Conservation (phyloP, 2,888 invertebrate genomes). For the Antheraea assamensis region DNA sequence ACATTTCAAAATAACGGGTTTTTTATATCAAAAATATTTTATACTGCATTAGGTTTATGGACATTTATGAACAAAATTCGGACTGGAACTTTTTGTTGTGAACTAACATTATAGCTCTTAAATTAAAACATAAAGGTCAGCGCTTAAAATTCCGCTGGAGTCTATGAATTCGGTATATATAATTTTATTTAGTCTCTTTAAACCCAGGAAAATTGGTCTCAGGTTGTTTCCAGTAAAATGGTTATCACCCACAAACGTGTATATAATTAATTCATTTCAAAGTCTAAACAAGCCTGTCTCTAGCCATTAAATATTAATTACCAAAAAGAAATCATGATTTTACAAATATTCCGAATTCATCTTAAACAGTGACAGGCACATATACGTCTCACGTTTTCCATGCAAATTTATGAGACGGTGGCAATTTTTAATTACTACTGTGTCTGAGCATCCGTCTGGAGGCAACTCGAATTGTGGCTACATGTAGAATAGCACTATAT, state of each 20-base stretch:
- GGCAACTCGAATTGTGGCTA: conserved; percentile 36
- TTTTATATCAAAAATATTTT: background rate
- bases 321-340: background rate
- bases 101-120: background rate
- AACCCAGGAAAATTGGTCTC: background rate
- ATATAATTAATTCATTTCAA: background rate
- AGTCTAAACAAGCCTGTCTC: background rate
- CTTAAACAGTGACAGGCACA: conserved; percentile 20
- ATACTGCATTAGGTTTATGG: background rate
- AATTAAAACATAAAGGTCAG: background rate
- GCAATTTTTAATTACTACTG: conserved; percentile 78
- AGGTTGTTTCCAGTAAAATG: background rate
- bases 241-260: background rate
- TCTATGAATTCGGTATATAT: background rate
- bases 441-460: conserved; percentile 76
- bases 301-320: background rate
- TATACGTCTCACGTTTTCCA: conserved; percentile 48
- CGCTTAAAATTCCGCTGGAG: background rate
- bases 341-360: background rate
- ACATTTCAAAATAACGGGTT: background rate
- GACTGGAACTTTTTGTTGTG: background rate
- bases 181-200: background rate
- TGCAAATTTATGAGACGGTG: conserved; percentile 67
- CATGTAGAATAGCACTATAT: conserved; percentile 20
- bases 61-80: background rate